A percentile compares a stretch with the other conserved stretches of the same genome.
These are phyloP conservation scores for Anolis apletophallus DNA, from an alignment of 2,797 vertebrate species.

Conservation along the genomic window DNA sequence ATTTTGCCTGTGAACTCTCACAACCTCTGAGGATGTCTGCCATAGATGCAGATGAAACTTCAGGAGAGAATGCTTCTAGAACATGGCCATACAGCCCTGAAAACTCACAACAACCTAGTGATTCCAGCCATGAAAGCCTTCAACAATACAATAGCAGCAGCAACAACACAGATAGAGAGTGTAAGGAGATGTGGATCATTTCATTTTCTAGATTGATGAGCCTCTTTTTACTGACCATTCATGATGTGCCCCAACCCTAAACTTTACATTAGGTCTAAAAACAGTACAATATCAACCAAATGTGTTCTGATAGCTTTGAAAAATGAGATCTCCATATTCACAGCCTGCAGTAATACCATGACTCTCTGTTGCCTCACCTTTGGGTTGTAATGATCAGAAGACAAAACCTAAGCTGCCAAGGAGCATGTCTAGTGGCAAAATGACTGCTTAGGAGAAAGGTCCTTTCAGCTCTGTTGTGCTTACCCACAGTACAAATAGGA, in stretches of 20 bases:
- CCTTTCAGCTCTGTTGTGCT: neutral
- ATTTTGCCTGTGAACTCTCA: no score
- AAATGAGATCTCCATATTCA: neutral
- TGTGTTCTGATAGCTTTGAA: neutral
- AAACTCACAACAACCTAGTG: no score
- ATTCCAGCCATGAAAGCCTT: no score
- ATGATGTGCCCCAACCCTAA: neutral
- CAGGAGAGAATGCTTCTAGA: no score
- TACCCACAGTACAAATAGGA: neutral
- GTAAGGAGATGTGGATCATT: no score
- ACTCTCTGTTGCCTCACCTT: neutral
- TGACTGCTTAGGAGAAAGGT: neutral
- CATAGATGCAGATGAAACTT: no score
- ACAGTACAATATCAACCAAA: neutral
- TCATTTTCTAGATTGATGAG: no score
- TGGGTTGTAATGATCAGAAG: neutral
- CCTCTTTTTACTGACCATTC: no score
- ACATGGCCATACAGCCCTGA: no score
- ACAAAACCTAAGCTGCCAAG: neutral
- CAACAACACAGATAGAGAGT: no score
- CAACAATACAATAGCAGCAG: no score
- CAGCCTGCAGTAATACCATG: neutral
- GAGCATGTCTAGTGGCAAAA: neutral
- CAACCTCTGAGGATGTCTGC: no score
- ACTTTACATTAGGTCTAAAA: neutral